A percentile compares a stretch with the other conserved stretches of the same genome.
Conservation (phyloP, 2,888 invertebrate genomes). For the Tetropium fuscum region DNA sequence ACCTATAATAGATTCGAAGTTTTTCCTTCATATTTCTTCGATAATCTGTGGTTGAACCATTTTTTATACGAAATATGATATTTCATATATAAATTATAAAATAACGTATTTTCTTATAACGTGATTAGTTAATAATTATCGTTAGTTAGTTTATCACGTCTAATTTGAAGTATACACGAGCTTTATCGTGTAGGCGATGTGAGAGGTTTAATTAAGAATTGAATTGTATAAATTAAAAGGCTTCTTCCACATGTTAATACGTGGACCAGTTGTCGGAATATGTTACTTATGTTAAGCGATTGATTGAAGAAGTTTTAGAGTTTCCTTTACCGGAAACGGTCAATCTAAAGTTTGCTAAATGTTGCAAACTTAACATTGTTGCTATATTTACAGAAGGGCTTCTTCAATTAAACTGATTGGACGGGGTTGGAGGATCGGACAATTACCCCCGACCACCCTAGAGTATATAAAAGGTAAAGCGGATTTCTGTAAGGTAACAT, state of each 20-base stretch:
- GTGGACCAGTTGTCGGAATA: too few species aligned
- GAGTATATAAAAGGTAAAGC: constrained; percentile 47
- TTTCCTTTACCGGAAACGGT: constrained; percentile 41
- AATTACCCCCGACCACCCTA: constrained; percentile 31
- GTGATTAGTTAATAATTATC: too few species aligned
- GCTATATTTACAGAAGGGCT: constrained; percentile 53
- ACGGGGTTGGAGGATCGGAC: constrained; percentile 41
- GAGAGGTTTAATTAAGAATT: constrained; percentile 10
- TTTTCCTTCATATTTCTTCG: too few species aligned
- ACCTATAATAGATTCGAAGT: too few species aligned
- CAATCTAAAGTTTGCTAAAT: constrained; percentile 39
- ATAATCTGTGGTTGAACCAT: too few species aligned
- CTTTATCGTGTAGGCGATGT: neutral
- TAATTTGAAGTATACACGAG: neutral
- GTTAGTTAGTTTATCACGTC: neutral
- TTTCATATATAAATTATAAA: too few species aligned
- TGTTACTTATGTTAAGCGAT: constrained; percentile 24
- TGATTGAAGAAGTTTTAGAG: constrained; percentile 34
- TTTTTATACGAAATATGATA: too few species aligned
- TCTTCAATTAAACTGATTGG: constrained; percentile 58
- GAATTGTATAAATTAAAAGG: constrained; percentile 18
- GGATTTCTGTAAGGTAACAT: constrained; percentile 38
- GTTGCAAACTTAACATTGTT: constrained; percentile 45
- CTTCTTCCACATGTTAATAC: constrained; percentile 26
- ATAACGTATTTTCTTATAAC: too few species aligned